Base-by-base conservation (phyloP, 2,888 invertebrate species). In the Conomelus anceps region DNA sequence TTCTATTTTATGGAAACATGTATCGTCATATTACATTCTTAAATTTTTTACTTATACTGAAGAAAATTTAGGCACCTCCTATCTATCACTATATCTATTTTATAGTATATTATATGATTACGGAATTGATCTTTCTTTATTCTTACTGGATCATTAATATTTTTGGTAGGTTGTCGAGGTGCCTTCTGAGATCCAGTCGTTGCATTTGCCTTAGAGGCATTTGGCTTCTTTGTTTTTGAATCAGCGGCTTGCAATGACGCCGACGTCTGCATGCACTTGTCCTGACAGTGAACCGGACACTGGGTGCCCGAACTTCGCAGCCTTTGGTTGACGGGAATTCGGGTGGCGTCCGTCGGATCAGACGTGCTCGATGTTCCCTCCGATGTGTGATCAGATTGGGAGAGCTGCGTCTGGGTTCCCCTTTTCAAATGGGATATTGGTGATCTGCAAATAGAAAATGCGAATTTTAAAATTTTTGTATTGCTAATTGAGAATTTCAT, bases 221-320 rank as follows among this genome's bases (percentile, higher is more conserved):
- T 84, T 63, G 24, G 3, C 22, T 22, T 88, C 11, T 84, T 26
- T 22, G 23, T 88, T 85, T 85, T 22, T 34, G 41, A 23, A 29
- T 22, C n/a, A 34, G 88, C 86, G 86, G 34, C 26, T 23, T 86
- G 41, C 23, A 90, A 9, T 17, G 90, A 85, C 9, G 90, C 90
- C 17, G 96, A 96, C 7, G 97, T 97, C 93, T 97, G 97, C 93
- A 97, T 96, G 92, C 96, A 96, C 92, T 95, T 95, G 92, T 96
- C 96, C 92, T 96, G 94, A 91, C 95, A 95, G 91, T 94, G 94
- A 23, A 94, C 92, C 88, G 95, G 94, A 90, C 94, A 93, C 92
- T 94, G 94, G 23, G 94, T 95, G 24, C 94, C 89, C 17, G 89
- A 89, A 89, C 90, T 90, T 26, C 89, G 89, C 20, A 91, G 88